Base-by-base conservation (phyloP, 37 sponge, comb jelly and placozoan genomes). In the Spongia lamella region DNA sequence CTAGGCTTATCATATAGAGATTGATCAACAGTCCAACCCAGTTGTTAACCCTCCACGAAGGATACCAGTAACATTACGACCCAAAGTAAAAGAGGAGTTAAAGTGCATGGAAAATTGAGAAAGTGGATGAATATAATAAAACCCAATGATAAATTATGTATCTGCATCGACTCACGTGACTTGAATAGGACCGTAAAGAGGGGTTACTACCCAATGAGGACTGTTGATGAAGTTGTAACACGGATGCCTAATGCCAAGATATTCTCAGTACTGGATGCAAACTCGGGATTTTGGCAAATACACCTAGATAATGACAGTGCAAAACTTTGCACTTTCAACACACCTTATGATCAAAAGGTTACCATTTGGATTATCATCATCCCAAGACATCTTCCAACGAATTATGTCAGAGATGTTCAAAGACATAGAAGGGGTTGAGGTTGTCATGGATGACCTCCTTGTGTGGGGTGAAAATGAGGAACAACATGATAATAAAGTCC, bases 241-340 rank as follows among this genome's bases (percentile, higher is more conserved):
- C 40, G 85, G 22, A 60, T 84, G 66, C 64, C 63, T 7, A 58
- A 58, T 26, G 74, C 80, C 43, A 86, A 74, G 66, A 9, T 2
- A 19, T 84, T 77, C 58, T 77, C 78, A 27, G 70, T 76, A 15
- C 72, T 83, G 6, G 84, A 83, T 66, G 83, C 66, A 56, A 61
- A 57, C 22, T 50, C 73, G 7, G 82, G 82, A 43, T 81, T 72
- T 50, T 83, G 83, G 83, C 83, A 83, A 38, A 20, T 81, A 21
- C 7, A 33, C 38, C 43, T 81, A 3, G 83, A 69, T 66, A 15
- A 75, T 49, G 27, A 63, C 4, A 72, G 73, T 61, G 33, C 73
- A 24, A 49, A 36, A 56, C 75, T 82, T 4, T 65, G 52, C 69
- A 82, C 83, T 1, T 82, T 82, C 75, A 82, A 82, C 61, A 75